Percentiles rank a stretch among this genome's conserved stretches.
phyloP scores from a whole-genome alignment of 2,888 invertebrate genomes.

The Anthrax anthrax region DNA sequence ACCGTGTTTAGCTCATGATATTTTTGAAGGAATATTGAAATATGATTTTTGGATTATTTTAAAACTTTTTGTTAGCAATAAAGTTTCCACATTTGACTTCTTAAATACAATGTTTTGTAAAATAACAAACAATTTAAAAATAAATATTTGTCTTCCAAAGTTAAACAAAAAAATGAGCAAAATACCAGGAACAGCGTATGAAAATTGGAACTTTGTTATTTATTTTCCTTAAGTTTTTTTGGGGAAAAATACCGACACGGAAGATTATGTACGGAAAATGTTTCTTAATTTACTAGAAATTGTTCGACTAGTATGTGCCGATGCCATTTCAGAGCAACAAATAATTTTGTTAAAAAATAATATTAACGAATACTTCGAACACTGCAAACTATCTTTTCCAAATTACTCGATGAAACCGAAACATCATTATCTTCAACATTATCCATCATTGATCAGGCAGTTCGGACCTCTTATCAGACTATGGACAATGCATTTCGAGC shows the following conservation, averaged over 20 bases:
- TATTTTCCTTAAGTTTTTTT: constrained; percentile 6
- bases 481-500: too few relatives aligned
- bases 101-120: constrained; percentile 5
- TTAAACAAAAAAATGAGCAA: constrained; percentile 4
- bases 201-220: constrained; percentile 8
- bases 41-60: too few relatives aligned
- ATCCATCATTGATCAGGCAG: too few relatives aligned
- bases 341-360: too few relatives aligned
- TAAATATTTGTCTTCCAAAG: constrained; percentile 6
- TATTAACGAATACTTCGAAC: too few relatives aligned
- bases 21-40: too few relatives aligned
- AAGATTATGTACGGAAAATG: constrained; percentile 9
- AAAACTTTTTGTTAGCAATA: constrained; percentile 1
- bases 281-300: constrained; percentile 6
- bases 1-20: constrained; percentile 6
- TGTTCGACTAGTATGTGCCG: constrained; percentile 8
- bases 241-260: constrained; percentile 4
- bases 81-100: constrained; percentile 5
- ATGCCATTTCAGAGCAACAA: constrained; percentile 2
- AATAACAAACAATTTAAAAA: constrained; percentile 5
- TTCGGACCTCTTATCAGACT: too few relatives aligned
- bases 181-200: constrained; percentile 8
- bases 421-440: too few relatives aligned
- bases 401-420: too few relatives aligned
- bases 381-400: too few relatives aligned